Base-by-base conservation (phyloP, 92 coral and sea anemone genomes). In the Epizoanthus stellaris region DNA sequence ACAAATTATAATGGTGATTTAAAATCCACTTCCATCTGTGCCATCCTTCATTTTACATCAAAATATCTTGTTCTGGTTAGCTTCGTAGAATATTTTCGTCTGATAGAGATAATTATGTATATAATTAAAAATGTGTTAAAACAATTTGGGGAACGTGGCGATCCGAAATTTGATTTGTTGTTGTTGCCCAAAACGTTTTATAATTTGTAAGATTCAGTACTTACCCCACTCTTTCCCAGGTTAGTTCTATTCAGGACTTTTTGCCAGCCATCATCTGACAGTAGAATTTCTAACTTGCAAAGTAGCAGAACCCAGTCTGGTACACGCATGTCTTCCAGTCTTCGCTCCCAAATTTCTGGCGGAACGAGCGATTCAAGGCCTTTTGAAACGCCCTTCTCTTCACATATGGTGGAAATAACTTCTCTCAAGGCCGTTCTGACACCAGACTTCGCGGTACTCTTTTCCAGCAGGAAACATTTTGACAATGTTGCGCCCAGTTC, bases 341-440 rank as follows among this genome's bases (percentile, higher is more conserved):
- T 61, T 61, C 67, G 6, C 23, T 61, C 25, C 67, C 30, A 61
- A 17, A 61, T 19, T 61, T 61, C 25, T 61, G 67, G 67, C 34
- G 67, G 67, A 61, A 61, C 67, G 67, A 61, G 67, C 67, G 25
- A 19, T 61, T 61, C 67, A 61, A 61, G 67, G 64, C 64, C 64
- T 19, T 59, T 15, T 59, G 64, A 59, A 13, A 61, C 67, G 67
- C 67, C 67, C 14, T 61, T 61, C 25, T 61, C 67, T 61, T 61
- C 30, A n/a, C 67, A 61, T 61, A 61, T 61, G 23, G 63, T 58
- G 63, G 63, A 58, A 58, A 58, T 19, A 58, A 58, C 63, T 58
- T 58, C 63, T 58, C 63, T 58, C n/a, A 58, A 58, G 63, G 63
- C 63, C 63, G n/a, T 58, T 13, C 63, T 58, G 63, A 58, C 63